Evolutionary conservation across 2,888 invertebrate species (phyloP), one percentile per base, ranked within the genome.

Genomic region (Herminia tarsipennalis): DNA sequence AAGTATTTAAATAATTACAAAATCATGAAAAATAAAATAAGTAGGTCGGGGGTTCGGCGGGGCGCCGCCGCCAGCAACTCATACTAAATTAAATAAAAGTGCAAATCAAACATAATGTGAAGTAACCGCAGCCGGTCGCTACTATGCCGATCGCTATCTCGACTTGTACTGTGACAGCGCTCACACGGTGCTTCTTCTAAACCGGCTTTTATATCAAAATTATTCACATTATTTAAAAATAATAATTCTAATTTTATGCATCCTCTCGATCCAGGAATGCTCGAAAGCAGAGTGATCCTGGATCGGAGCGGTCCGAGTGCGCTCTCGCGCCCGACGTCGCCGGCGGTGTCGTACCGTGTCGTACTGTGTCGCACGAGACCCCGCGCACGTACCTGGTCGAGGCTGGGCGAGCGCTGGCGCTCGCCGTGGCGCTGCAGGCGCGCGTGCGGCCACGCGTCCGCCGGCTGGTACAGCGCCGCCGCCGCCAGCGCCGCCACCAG

Each of bases 361-460:
- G n/a, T n/a, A n/a, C n/a, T n/a, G n/a, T n/a, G n/a, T n/a, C n/a
- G n/a, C n/a, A n/a, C n/a, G n/a, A n/a, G n/a, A n/a, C n/a, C n/a
- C n/a, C n/a, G n/a, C n/a, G n/a, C n/a, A n/a, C n/a, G 51, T 93
- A 97, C 97, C 96, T 97, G 97, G 92, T 97, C 97, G 82, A 96
- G 95, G 83, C 96, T 95, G 72, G 97, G 97, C 88, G 96, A 96
- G 76, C 96, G 93, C 66, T 95, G 95, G 70, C 95, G 94, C 66
- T 94, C 88, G 72, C 91, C 74, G 74, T 86, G 94, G 2, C 21
- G 28, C 27, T 13, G 43, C 52, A 9, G 29, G 30, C 13, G 32
- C 35, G 43, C 83, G 51, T 77, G 55, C 36, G 76, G 65, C 96
- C 42, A 42, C 54, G 78, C 64, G 96, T 74, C 96, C 48, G 96